phyloP scores from a whole-genome alignment of 2,888 invertebrate genomes.

The Seira ritae region DNA sequence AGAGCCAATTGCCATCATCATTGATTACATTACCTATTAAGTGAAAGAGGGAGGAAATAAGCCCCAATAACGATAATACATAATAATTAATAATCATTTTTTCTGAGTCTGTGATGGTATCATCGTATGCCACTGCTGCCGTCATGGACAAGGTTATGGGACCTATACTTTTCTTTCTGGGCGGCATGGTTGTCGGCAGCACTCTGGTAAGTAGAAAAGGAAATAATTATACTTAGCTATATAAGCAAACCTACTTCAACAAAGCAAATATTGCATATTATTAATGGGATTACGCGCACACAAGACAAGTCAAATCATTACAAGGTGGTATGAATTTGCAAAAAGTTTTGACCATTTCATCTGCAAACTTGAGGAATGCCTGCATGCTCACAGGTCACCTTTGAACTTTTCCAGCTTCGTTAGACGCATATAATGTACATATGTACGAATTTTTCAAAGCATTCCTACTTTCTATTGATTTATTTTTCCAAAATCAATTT shows the following conservation, averaged over 20 bases:
- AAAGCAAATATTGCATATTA: not conserved
- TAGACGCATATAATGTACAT: too few species aligned
- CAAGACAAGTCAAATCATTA: too few species aligned
- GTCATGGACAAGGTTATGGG: constrained; percentile 63
- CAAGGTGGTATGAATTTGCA: too few species aligned
- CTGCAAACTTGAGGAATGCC: too few species aligned
- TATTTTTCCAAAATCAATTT: too few species aligned
- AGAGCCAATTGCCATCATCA: not conserved
- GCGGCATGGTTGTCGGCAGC: constrained; percentile 63
- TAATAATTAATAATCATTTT: not conserved
- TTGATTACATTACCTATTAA: not conserved
- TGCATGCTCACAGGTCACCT: too few species aligned
- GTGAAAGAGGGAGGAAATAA: not conserved
- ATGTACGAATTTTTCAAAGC: too few species aligned
- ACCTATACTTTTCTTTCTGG: constrained; percentile 63
- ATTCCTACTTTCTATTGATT: too few species aligned
- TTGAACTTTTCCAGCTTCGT: too few species aligned
- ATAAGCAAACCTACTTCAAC: too few species aligned
- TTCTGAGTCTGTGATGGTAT: constrained; percentile 60
- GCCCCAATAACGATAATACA: not conserved
- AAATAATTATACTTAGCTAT: too few species aligned
- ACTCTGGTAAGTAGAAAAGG: constrained; percentile 53
- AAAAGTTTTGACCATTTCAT: too few species aligned
- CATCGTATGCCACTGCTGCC: constrained; percentile 57
- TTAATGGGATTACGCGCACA: not conserved